Base-by-base conservation (phyloP, 2,888 invertebrate genomes). In the Stratiomys singularior region DNA sequence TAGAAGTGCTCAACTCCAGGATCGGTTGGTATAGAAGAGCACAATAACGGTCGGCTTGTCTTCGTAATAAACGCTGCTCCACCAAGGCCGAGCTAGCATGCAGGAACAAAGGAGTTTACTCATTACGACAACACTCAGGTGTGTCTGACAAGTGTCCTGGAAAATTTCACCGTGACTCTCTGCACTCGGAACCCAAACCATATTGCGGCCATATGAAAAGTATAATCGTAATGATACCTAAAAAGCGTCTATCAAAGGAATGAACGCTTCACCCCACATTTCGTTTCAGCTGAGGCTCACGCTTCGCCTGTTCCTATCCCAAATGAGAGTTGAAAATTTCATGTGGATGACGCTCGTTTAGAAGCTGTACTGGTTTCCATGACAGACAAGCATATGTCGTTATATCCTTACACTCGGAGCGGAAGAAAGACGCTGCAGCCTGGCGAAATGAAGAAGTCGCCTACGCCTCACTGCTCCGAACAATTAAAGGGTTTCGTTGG, bases 151-250 rank as follows among this genome's bases (percentile, higher is more conserved):
- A 60, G 60, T 18, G 52, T 60, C 13, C 21, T 60, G 63, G 3
- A 27, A 63, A 25, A 28, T 28, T 13, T 63, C 63, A 63, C 13
- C 27, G 28, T 28, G 27, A 37, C 66, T 66, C 37, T 66, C 37
- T n/a, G 37, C 30, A 37, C 37, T 66, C 18, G 37, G 3, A 18
- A 28, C 1, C 30, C 1, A 9, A 66, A 15, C 18, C 30, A 5
- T 30, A 66, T 60, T 66, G 18, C 37, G 66, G n/a, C 18, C 37
- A 30, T 5, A 37, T 21, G 44, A 30, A 66, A 63, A 46, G 71
- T 60, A 76, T 76, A 76, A 76, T 76, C 69, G 64, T 71, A 60
- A 46, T 64, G 47, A 64, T 71, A 78, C 76, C 69, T 78, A 76
- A 69, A 67, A 78, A 28, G 58, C 56, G 52, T 69, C 52, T 44